These are phyloP conservation scores for Oryzias woworae DNA, from an alignment of 2,113 vertebrate genomes.

Conservation along the genomic window DNA sequence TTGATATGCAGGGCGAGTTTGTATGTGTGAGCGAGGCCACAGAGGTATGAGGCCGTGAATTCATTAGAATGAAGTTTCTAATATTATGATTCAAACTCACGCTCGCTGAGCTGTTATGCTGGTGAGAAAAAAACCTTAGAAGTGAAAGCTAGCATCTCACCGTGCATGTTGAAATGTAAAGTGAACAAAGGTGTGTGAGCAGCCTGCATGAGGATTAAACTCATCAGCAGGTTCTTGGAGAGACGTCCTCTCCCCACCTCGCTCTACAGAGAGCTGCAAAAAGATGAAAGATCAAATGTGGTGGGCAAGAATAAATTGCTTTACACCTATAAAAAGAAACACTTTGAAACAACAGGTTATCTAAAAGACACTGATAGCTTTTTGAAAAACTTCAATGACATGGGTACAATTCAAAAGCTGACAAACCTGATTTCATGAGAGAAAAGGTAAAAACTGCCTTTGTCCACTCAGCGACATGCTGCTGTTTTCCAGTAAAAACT, in stretches of 20 bases:
- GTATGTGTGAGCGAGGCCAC: slow-evolving; percentile 28
- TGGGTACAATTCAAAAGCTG: too few relatives aligned
- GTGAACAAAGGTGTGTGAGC: slow-evolving; percentile 10
- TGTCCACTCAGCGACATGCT: too few relatives aligned
- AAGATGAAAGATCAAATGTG: too few relatives aligned
- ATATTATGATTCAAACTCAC: slow-evolving; percentile 66
- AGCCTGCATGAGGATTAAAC: slow-evolving; percentile 43
- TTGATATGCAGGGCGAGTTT: slow-evolving; percentile 55
- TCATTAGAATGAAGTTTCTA: slow-evolving; percentile 55
- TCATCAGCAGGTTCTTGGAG: slow-evolving; percentile 44
- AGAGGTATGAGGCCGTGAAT: slow-evolving; percentile 53
- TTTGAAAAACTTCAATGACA: too few relatives aligned
- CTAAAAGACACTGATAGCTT: too few relatives aligned
- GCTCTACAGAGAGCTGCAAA: too few relatives aligned
- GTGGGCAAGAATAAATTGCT: too few relatives aligned
- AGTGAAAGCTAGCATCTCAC: slow-evolving; percentile 39
- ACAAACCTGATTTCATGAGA: too few relatives aligned
- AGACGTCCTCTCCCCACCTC: not conserved
- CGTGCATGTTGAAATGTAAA: slow-evolving; percentile 19
- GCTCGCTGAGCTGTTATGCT: slow-evolving; percentile 22
- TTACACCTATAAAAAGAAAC: too few relatives aligned
- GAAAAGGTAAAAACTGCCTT: too few relatives aligned
- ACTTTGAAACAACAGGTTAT: too few relatives aligned
- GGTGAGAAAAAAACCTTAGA: slow-evolving; percentile 21
- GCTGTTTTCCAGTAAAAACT: too few relatives aligned